phyloP scores from a whole-genome alignment of 2,797 vertebrate species.

The Melanogrammus aeglefinus region DNA sequence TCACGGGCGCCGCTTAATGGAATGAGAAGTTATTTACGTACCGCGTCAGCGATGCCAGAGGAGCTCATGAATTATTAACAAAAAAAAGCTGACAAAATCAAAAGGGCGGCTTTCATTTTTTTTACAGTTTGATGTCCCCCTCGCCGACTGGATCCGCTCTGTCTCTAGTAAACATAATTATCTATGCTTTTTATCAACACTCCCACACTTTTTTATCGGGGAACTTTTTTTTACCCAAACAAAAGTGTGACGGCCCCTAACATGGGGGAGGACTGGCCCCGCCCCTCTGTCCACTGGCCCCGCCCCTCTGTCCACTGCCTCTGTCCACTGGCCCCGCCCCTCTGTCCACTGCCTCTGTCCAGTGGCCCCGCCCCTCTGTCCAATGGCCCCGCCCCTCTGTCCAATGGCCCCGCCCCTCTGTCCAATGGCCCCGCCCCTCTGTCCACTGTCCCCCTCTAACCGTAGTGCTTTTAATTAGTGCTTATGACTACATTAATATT shows the following conservation, averaged over 20 bases:
- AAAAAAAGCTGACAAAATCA: conserved; percentile 65
- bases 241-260: not conserved
- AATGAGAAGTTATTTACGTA: conserved; percentile 75
- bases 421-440: too few relatives aligned
- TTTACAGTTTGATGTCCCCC: conserved; percentile 65
- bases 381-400: too few relatives aligned
- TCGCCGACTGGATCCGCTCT: conserved; percentile 58
- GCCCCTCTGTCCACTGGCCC: too few relatives aligned
- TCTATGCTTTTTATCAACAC: conserved; percentile 71
- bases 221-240: not conserved
- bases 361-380: too few relatives aligned
- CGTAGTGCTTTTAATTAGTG: too few relatives aligned
- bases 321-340: too few relatives aligned
- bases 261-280: too few relatives aligned
- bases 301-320: too few relatives aligned
- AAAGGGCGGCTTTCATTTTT: conserved; percentile 52
- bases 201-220: conserved; percentile 22
- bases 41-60: conserved; percentile 68
- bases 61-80: conserved; percentile 74
- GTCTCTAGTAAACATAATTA: conserved; percentile 75
- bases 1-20: conserved; percentile 63
- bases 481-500: too few relatives aligned
- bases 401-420: too few relatives aligned
- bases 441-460: too few relatives aligned
- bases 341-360: too few relatives aligned